Percentiles rank a stretch among this genome's conserved stretches.
Conservation (phyloP, 2,888 invertebrate genomes). For the Orgyia antiqua region DNA sequence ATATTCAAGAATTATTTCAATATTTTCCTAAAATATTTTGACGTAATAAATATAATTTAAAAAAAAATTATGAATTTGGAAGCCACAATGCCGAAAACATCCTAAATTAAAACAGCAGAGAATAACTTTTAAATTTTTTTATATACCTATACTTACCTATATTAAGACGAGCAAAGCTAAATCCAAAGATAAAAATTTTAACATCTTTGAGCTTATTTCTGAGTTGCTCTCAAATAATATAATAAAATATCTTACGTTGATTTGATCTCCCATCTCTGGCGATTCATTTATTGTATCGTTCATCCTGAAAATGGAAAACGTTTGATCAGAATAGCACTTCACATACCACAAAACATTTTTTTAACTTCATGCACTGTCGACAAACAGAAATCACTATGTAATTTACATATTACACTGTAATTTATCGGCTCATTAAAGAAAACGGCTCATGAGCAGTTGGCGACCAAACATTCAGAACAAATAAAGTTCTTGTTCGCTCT, state of each 20-base stretch:
- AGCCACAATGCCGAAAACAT: not conserved
- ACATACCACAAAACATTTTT: constrained; percentile 7
- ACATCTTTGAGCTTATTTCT: too few species aligned
- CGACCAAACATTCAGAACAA: constrained; percentile 53
- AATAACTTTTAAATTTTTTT: not conserved
- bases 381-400: constrained; percentile 18
- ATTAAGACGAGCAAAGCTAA: too few species aligned
- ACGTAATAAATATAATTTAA: too few species aligned
- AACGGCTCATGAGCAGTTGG: constrained; percentile 38
- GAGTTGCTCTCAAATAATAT: too few species aligned
- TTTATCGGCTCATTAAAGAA: constrained; percentile 51
- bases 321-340: constrained; percentile 8
- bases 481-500: constrained; percentile 52
- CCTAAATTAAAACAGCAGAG: constrained; percentile 1
- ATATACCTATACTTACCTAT: not conserved
- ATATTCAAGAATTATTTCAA: too few species aligned
- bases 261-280: constrained; percentile 35
- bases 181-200: too few species aligned
- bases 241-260: constrained; percentile 44
- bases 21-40: not conserved
- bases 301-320: constrained; percentile 44
- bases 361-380: constrained; percentile 14
- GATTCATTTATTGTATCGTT: constrained; percentile 41
- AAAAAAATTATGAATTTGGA: too few species aligned
- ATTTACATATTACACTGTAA: constrained; percentile 37